A percentile compares a stretch with the other conserved stretches of the same genome.
These are phyloP conservation scores for Ceratotherium simum DNA, from an alignment of 2,113 vertebrate genomes.

Conservation along the genomic window DNA sequence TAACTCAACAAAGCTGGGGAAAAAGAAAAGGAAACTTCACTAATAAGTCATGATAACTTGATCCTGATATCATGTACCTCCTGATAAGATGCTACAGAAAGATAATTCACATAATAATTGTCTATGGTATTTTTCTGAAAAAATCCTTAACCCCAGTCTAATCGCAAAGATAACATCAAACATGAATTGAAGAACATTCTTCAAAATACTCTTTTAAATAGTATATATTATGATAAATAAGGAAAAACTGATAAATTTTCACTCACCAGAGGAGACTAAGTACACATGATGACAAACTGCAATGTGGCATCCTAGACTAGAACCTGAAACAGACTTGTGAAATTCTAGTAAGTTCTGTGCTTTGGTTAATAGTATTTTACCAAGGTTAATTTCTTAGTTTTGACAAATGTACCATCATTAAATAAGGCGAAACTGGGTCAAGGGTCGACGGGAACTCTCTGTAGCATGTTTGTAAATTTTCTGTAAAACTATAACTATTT, in stretches of 20 bases:
- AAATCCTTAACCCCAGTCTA: too few species aligned
- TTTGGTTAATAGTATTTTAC: not conserved
- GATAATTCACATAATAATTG: not conserved
- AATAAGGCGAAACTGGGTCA: not conserved
- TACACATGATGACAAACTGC: not conserved
- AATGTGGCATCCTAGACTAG: not conserved
- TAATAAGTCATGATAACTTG: not conserved
- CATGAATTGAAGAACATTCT: not conserved
- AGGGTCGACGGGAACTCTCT: too few species aligned
- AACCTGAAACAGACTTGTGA: not conserved
- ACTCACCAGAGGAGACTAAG: not conserved
- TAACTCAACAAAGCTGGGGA: not conserved
- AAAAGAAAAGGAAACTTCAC: not conserved
- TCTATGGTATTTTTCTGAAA: not conserved
- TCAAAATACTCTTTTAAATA: not conserved
- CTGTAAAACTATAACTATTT: not conserved
- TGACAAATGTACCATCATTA: not conserved
- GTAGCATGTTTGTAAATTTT: not conserved
- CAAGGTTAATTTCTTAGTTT: not conserved
- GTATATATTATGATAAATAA: not conserved
- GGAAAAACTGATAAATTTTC: not conserved
- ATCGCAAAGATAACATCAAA: too few species aligned
- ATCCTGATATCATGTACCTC: not conserved
- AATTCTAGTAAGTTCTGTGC: not conserved
- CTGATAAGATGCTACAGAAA: not conserved